Conservation (phyloP, 2,888 invertebrate genomes). For the Coelogynopora nodosa region DNA sequence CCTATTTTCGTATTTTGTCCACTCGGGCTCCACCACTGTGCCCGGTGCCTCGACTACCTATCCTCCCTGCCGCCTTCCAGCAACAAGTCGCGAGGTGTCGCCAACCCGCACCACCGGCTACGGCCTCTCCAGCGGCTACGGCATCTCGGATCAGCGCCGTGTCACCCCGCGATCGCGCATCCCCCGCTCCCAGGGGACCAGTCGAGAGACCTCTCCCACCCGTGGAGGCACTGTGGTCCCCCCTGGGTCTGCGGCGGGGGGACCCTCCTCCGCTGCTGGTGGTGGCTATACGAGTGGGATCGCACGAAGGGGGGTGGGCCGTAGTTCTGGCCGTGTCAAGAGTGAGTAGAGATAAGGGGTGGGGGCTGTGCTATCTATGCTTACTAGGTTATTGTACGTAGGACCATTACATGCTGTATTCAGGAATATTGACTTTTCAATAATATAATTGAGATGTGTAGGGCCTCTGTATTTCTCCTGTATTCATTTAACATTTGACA, state of each 20-base stretch:
- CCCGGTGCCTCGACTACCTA: too few relatives aligned
- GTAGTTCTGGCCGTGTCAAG: slow-evolving; percentile 21
- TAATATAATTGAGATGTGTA: too few relatives aligned
- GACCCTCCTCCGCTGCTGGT: not conserved
- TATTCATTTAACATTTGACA: too few relatives aligned
- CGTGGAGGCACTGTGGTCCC: slow-evolving; percentile 40
- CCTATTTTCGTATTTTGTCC: too few relatives aligned
- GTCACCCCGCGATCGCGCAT: slow-evolving; percentile 53
- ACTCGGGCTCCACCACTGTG: too few relatives aligned
- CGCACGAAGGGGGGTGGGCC: slow-evolving; percentile 29
- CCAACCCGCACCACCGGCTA: slow-evolving; percentile 26
- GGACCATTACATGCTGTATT: too few relatives aligned
- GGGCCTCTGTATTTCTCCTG: too few relatives aligned
- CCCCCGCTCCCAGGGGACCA: slow-evolving; percentile 62
- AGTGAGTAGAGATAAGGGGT: slow-evolving; percentile 33
- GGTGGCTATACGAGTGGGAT: not conserved
- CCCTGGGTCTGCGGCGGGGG: not conserved
- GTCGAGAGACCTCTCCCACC: slow-evolving; percentile 62
- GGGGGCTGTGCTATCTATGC: too few relatives aligned
- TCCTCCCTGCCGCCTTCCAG: not conserved
- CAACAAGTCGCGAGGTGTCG: slow-evolving; percentile 37
- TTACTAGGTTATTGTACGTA: not conserved
- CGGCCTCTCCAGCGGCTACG: not conserved
- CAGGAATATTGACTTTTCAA: too few relatives aligned
- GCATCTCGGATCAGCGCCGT: slow-evolving; percentile 48